Evolutionary conservation across 35 echinoderm and acorn worm species (phyloP), one percentile per base, ranked within the genome.

Genomic region (Patiria miniata): DNA sequence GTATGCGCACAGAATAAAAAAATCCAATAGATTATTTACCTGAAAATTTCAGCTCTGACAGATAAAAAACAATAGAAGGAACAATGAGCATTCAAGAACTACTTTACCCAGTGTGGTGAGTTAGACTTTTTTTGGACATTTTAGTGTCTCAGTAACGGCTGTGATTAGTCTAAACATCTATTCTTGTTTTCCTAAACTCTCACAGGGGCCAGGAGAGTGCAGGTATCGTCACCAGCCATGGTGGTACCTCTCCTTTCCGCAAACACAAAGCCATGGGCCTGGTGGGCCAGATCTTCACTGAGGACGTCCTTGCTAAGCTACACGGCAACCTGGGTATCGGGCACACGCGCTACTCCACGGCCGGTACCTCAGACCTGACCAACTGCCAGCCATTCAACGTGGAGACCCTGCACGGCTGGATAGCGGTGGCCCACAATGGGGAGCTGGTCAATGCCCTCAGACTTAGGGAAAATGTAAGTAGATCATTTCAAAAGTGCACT

Each of bases 371-470:
- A 10, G 82, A 87, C 44, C 96, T 98, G 19, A 77, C 79, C 36
- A 98, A 98, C 51, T 98, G 96, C 52, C 96, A 98, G 79, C 96
- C 96, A 15, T 94, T 98, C 86, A 93, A 98, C 77, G 96, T 98
- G 10, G 96, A 98, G 78, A 94, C 92, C 2, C 22, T 98, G 16
- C 96, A 98, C 83, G 95, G 95, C n/a, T 82, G 92, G 37, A 98
- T 98, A 30, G 95, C 92, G 14, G 89, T 94, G 9, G 92, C 92
- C 28, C 95, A 94, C 51, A 98, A 98, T 78, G 95, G 95, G 19
- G 95, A 98, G 44, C 83, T 98, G 68, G 83, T 98, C 40, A 98
- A 98, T 77, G 86, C 88, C 32, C 50, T 37, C 51, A 55, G 73
- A 60, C 85, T 97, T 1, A 88, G 92, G 44, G 87, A 83, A 83